Base-by-base conservation (phyloP, 2,113 vertebrate genomes). In the Platysternon megacephalum region DNA sequence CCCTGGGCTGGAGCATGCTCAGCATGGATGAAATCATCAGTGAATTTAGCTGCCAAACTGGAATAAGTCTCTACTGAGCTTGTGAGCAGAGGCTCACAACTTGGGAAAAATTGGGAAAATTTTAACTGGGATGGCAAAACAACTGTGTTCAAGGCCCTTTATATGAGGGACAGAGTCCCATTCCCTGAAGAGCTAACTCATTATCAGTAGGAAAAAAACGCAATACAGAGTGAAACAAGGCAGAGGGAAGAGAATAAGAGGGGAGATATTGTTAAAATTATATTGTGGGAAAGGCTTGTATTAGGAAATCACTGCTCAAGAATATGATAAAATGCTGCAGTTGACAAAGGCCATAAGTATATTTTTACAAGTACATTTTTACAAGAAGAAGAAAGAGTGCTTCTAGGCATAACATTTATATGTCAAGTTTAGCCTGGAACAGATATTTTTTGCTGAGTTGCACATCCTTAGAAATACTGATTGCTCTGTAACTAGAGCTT, bases 271-370 rank as follows among this genome's bases (percentile, higher is more conserved):
- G 55, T 86, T 92, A 82, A 93, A 97, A 93, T 78, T 8, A 32
- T 80, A 21, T 90, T 80, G 89, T 85, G 92, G 39, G 10, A 11
- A 78, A 94, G 86, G 61, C 81, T 58, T 83, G 85, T 80, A 53
- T 93, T 95, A 91, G 96, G 95, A 95, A 97, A 96, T 95, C 94
- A 94, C 86, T 93, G 81, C 91, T 94, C 92, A 82, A 89, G 90
- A 94, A 95, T 78, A 94, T 85, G 91, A 79, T 84, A 94, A 94
- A 95, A 96, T 85, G 26, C 92, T 93, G 39, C 81, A 82, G 80
- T 80, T 96, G 95, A 96, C 97, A 96, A 95, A 96, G 96, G 95
- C 95, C 85, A 14, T 95, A 94, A 94, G 89, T 95, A 91, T 93
- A 95, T 95, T 96, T n/a, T n/a, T n/a, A n/a, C n/a, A n/a, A n/a